phyloP scores from a whole-genome alignment of 2,113 vertebrate genomes.

The Rhagologus leucostigma region DNA sequence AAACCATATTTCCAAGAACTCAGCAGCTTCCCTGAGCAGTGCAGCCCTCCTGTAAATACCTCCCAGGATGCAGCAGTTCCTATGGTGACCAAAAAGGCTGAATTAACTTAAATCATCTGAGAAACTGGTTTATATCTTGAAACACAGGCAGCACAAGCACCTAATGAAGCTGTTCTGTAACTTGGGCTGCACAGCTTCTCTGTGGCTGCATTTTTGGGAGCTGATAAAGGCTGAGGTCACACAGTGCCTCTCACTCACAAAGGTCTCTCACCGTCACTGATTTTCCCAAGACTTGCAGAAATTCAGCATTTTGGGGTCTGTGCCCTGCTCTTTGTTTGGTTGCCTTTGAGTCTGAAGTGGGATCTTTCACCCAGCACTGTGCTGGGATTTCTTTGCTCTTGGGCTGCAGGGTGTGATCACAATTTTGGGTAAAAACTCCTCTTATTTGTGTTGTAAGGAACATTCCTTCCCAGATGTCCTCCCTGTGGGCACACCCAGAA shows the following conservation, averaged over 20 bases:
- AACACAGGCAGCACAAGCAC: not conserved
- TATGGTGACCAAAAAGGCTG: not conserved
- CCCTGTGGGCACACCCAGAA: not conserved
- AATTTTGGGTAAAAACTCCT: not conserved
- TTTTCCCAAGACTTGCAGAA: not conserved
- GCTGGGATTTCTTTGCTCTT: not conserved
- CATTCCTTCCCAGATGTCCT: not conserved
- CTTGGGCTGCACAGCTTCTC: not conserved
- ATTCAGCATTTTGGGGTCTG: not conserved
- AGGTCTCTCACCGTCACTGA: not conserved
- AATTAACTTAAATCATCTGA: not conserved
- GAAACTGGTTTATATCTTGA: not conserved
- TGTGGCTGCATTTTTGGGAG: not conserved
- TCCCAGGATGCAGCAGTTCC: not conserved
- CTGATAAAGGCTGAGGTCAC: not conserved
- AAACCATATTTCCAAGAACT: not conserved
- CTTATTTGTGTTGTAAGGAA: not conserved
- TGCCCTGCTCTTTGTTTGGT: not conserved
- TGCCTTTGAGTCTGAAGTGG: not conserved
- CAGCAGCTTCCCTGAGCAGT: not conserved
- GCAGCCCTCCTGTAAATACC: not conserved
- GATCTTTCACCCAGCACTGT: fast-evolving
- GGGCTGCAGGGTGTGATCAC: too few relatives aligned
- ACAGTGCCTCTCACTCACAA: not conserved
- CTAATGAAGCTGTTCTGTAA: not conserved